Percentiles rank a stretch among this genome's conserved stretches.
These are phyloP conservation scores for Stichodactyla mertensii DNA, from an alignment of 64 coral and sea anemone genomes.

Conservation along the genomic window DNA sequence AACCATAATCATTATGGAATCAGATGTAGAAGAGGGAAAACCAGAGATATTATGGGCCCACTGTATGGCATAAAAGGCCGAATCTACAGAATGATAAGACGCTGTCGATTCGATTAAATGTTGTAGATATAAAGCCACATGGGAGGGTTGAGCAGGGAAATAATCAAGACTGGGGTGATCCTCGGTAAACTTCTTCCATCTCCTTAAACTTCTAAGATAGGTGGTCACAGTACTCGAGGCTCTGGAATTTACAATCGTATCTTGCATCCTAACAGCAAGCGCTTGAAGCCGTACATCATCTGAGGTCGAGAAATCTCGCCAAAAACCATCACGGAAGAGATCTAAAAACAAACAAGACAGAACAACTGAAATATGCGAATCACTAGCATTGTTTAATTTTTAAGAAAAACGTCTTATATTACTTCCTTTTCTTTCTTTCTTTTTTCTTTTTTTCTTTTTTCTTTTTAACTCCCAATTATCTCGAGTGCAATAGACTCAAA, in stretches of 20 bases:
- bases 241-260: not conserved
- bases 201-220: slow-evolving; percentile 13
- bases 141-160: slow-evolving; percentile 19
- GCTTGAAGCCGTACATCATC: not conserved
- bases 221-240: not conserved
- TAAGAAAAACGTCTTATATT: too few species aligned
- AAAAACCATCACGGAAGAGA: not conserved
- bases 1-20: slow-evolving; percentile 26
- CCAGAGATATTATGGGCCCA: slow-evolving; percentile 53
- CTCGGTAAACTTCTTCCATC: not conserved
- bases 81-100: slow-evolving; percentile 39
- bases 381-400: too few species aligned
- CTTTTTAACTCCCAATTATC: too few species aligned
- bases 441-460: too few species aligned
- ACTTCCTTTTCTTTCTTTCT: too few species aligned
- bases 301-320: not conserved
- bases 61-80: slow-evolving; percentile 34
- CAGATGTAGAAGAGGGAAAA: slow-evolving; percentile 3
- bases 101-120: slow-evolving; percentile 40
- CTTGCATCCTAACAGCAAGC: not conserved
- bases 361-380: too few species aligned
- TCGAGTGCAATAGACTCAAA: too few species aligned
- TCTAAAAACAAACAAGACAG: too few species aligned
- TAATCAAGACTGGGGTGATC: not conserved
- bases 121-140: slow-evolving; percentile 45